phyloP scores from a whole-genome alignment of 2,888 invertebrate species.

The Sicus ferrugineus region DNA sequence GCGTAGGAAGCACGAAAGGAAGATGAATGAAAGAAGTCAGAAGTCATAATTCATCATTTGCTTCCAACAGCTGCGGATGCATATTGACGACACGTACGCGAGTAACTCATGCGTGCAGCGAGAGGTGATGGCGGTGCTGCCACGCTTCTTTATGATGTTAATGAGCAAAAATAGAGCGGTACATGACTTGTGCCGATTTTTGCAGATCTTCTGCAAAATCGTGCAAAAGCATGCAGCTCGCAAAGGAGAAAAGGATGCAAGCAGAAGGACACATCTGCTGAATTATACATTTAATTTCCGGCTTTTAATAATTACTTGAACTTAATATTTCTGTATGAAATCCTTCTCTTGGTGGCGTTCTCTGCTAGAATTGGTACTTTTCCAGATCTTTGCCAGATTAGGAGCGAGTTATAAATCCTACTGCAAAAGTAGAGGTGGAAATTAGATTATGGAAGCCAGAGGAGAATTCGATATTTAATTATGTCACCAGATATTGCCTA shows the following conservation, averaged over 20 bases:
- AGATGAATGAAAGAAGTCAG: neutral
- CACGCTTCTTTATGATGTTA: neutral
- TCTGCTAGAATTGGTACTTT: too few species aligned
- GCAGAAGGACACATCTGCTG: neutral
- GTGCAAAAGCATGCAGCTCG: neutral
- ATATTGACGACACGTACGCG: constrained; percentile 17
- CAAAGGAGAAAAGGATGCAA: neutral
- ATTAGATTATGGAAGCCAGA: too few species aligned
- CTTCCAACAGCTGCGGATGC: constrained; percentile 13
- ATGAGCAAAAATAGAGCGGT: neutral
- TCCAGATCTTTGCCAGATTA: too few species aligned
- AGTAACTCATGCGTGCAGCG: neutral
- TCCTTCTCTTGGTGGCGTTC: too few species aligned
- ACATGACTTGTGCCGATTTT: neutral
- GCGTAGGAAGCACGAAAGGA: too few species aligned
- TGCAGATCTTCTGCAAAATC: neutral
- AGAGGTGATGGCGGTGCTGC: neutral
- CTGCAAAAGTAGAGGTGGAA: too few species aligned
- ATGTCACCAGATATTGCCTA: neutral
- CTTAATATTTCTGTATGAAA: too few species aligned
- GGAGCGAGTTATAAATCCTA: too few species aligned
- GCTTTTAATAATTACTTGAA: too few species aligned
- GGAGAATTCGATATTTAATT: too few species aligned
- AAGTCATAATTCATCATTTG: constrained; percentile 16
- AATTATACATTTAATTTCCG: constrained; percentile 18